These are phyloP conservation scores for Diadema setosum DNA, from an alignment of 35 echinoderm and acorn worm species.

Conservation along the genomic window DNA sequence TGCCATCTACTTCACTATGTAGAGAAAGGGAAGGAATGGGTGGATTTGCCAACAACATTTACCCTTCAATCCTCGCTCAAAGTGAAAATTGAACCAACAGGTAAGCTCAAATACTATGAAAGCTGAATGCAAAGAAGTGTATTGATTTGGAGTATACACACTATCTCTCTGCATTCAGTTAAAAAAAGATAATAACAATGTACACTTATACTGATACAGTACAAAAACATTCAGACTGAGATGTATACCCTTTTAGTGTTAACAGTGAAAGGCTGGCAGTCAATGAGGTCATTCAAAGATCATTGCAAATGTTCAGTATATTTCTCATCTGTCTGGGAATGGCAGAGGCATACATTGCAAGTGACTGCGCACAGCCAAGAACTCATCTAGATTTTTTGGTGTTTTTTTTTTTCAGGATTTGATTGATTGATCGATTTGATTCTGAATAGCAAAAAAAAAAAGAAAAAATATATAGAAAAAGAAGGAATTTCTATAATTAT, in stretches of 20 bases:
- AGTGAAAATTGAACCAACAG: neutral
- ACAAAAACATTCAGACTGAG: neutral
- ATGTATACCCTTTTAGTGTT: neutral
- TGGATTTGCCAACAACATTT: conserved; percentile 1
- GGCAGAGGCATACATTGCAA: neutral
- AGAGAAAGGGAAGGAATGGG: neutral
- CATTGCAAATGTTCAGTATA: neutral
- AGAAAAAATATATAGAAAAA: neutral
- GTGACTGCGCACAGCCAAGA: neutral
- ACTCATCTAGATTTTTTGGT: neutral
- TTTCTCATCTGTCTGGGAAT: neutral
- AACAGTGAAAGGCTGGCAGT: neutral
- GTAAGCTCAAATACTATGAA: neutral
- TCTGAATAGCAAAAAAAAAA: neutral
- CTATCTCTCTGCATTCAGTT: neutral
- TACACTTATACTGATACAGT: neutral
- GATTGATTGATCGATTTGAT: neutral
- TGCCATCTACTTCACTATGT: neutral
- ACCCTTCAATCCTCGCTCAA: neutral
- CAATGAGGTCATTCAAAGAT: neutral
- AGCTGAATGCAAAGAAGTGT: neutral
- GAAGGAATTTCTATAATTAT: no score
- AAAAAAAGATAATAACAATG: no score
- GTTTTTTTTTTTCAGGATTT: neutral
- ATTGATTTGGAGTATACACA: neutral